Evolutionary conservation across 2,888 invertebrate genomes (phyloP).

Genomic region (Norana najaformis): DNA sequence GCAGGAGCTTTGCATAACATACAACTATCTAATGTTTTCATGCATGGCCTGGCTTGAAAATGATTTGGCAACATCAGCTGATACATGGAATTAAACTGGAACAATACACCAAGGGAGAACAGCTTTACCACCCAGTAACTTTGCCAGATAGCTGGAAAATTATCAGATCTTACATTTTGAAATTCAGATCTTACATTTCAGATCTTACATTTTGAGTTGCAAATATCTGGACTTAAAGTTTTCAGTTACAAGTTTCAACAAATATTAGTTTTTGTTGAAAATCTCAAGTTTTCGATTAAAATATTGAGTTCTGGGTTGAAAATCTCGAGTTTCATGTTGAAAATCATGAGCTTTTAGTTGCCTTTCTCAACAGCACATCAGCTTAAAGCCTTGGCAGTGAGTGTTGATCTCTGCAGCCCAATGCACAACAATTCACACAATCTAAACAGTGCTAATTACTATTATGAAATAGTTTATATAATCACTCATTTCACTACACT

Average conservation of each 20-base stretch:
- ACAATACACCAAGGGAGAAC: not conserved
- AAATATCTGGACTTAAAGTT: not conserved
- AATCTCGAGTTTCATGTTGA: too few relatives aligned
- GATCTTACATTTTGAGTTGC: conserved; percentile 13
- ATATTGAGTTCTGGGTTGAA: too few relatives aligned
- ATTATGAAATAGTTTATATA: conserved; percentile 13
- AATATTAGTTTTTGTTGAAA: not conserved
- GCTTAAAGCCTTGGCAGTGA: not conserved
- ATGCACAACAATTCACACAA: conserved; percentile 3
- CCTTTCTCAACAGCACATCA: not conserved
- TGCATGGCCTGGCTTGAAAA: not conserved
- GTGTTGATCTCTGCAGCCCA: not conserved
- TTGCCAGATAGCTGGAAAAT: not conserved
- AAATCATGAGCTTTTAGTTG: not conserved
- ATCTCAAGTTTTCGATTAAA: not conserved
- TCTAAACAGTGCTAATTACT: not conserved
- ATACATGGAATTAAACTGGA: not conserved
- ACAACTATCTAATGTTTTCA: not conserved
- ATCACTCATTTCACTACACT: not conserved
- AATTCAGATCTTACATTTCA: not conserved
- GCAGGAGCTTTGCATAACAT: not conserved
- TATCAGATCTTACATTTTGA: not conserved
- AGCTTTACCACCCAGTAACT: not conserved
- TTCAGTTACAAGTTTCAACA: not conserved
- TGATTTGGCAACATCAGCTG: not conserved